Percentiles rank a stretch among this genome's conserved stretches.
phyloP scores from a whole-genome alignment of 37 sponge, comb jelly and placozoan genomes.

The Spongilla lacustris region DNA sequence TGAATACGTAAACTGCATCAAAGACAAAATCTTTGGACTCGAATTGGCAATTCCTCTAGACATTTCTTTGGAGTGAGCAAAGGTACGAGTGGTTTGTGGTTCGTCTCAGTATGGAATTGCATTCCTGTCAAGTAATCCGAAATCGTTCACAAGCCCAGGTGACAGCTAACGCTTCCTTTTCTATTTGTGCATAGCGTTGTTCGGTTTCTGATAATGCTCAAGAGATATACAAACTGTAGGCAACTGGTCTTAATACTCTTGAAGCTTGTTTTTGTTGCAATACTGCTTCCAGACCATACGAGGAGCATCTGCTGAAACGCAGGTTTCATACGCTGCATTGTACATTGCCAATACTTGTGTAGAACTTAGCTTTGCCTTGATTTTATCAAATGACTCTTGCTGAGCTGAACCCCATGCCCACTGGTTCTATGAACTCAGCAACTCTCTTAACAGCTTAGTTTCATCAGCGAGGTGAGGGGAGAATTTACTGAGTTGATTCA shows the following conservation, averaged over 20 bases:
- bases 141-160: conserved; percentile 23
- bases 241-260: not conserved
- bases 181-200: conserved; percentile 16
- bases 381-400: conserved; percentile 5
- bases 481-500: conserved; percentile 19
- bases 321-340: not conserved
- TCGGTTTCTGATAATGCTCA: conserved; percentile 15
- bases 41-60: conserved; percentile 18
- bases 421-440: conserved; percentile 8
- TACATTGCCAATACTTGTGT: conserved; percentile 12
- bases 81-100: conserved; percentile 30
- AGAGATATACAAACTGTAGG: too few relatives aligned
- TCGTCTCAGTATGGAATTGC: conserved; percentile 29
- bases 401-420: conserved; percentile 19
- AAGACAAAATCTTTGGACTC: conserved; percentile 22
- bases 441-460: conserved; percentile 15
- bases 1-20: conserved; percentile 12
- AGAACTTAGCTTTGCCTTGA: conserved; percentile 9
- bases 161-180: conserved; percentile 17
- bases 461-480: conserved; percentile 17
- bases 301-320: conserved; percentile 23
- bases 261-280: conserved; percentile 5
- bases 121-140: conserved; percentile 12
- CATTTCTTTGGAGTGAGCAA: conserved; percentile 9
- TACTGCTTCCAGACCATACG: not conserved